These are phyloP conservation scores for Burhinus oedicnemus DNA, from an alignment of 2,113 vertebrate genomes.

Conservation along the genomic window DNA sequence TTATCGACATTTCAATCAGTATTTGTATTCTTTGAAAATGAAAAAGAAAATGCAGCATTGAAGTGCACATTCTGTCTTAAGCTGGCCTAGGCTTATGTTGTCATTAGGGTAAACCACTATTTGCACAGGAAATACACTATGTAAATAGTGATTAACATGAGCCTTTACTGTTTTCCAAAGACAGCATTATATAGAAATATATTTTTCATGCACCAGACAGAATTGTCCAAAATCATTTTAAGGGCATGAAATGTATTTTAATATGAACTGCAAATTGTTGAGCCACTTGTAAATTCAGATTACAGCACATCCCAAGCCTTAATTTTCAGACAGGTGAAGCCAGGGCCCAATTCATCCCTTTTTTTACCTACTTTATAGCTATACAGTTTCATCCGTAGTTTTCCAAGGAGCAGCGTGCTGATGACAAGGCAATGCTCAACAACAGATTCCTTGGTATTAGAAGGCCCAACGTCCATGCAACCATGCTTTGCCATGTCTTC, in stretches of 20 bases:
- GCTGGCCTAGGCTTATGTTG: background rate
- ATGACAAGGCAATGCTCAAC: background rate
- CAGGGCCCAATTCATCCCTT: background rate
- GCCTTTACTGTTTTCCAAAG: background rate
- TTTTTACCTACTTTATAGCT: background rate
- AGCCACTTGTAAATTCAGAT: background rate
- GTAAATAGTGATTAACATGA: background rate
- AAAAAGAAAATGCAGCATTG: background rate
- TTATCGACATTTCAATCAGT: background rate
- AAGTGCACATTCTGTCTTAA: background rate
- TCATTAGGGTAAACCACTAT: background rate
- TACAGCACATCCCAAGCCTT: background rate
- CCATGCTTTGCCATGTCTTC: background rate
- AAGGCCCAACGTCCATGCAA: background rate
- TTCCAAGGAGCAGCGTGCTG: background rate
- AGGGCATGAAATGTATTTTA: background rate
- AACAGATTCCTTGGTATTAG: background rate
- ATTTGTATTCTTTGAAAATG: background rate
- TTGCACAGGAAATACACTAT: background rate
- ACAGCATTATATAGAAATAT: background rate
- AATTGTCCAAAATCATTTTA: background rate
- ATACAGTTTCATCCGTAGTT: background rate
- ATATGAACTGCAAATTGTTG: background rate
- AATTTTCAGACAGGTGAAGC: background rate
- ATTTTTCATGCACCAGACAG: background rate